Evolutionary conservation across 2,888 invertebrate species (phyloP).

Genomic region (Euproctis similis): DNA sequence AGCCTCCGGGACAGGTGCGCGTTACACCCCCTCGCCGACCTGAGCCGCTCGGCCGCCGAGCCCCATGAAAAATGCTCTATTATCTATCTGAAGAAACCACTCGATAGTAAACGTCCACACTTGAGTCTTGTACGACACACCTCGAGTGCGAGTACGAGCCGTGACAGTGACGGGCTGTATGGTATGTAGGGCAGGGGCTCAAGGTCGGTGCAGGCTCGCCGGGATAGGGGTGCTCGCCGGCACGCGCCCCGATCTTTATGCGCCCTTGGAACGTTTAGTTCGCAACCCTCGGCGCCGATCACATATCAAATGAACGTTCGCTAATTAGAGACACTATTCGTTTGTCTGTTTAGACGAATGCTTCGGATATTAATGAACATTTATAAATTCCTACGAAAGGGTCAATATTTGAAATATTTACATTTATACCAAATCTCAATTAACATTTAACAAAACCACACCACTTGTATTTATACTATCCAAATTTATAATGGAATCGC

Average conservation of each 20-base stretch:
- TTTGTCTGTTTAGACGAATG: too few relatives aligned
- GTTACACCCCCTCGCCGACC: conserved; percentile 29
- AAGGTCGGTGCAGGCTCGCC: conserved; percentile 54
- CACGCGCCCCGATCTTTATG: conserved; percentile 32
- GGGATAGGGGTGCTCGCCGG: conserved; percentile 24
- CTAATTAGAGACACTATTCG: too few relatives aligned
- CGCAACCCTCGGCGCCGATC: conserved; percentile 19
- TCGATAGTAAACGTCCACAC: conserved; percentile 13
- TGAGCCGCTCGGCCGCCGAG: conserved; percentile 33
- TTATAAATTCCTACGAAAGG: too few relatives aligned
- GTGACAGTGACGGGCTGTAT: conserved; percentile 23
- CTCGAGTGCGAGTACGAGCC: conserved; percentile 8
- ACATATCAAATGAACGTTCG: too few relatives aligned
- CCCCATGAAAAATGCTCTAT: conserved; percentile 30
- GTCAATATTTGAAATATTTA: too few relatives aligned
- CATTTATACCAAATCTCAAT: too few relatives aligned
- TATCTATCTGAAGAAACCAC: conserved; percentile 28
- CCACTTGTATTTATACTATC: too few relatives aligned
- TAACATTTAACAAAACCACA: too few relatives aligned
- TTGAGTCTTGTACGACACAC: conserved; percentile 12
- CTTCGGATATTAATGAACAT: too few relatives aligned
- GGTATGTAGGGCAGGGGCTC: conserved; percentile 44
- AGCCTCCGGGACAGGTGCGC: conserved; percentile 50
- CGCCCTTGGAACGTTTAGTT: conserved; percentile 39
- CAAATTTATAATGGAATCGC: too few relatives aligned